Conservation (phyloP, 2,888 invertebrate species). For the Seira ritae region DNA sequence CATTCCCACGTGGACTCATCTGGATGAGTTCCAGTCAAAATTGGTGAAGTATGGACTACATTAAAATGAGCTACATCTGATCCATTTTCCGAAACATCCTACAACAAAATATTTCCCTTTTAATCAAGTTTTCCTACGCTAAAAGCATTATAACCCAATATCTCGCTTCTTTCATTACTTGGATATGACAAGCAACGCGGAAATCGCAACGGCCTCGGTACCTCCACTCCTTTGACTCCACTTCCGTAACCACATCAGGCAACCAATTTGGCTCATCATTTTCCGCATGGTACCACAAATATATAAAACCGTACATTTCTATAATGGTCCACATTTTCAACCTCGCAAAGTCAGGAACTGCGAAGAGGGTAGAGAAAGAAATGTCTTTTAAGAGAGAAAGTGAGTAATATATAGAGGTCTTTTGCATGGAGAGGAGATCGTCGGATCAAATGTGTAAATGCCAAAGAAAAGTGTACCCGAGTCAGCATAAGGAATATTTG, state of each 20-base stretch:
- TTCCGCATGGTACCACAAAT: constrained; percentile 90
- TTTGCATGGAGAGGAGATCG: too few relatives aligned
- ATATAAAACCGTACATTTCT: constrained; percentile 86
- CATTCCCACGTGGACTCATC: constrained; percentile 51
- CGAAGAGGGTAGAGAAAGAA: constrained; percentile 6
- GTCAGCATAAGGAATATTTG: constrained; percentile 84
- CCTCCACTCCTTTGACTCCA: constrained; percentile 79
- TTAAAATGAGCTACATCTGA: constrained; percentile 89
- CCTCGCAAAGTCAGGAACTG: constrained; percentile 84
- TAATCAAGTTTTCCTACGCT: neutral
- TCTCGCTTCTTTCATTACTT: constrained; percentile 77
- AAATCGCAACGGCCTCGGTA: constrained; percentile 89
- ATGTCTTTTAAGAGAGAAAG: neutral
- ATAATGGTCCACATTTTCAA: constrained; percentile 83
- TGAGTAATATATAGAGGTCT: neutral
- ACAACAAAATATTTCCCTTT: constrained; percentile 8
- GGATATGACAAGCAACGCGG: constrained; percentile 85
- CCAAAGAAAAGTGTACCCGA: constrained; percentile 77
- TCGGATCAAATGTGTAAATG: neutral
- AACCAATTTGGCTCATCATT: constrained; percentile 83
- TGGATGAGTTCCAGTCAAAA: constrained; percentile 54
- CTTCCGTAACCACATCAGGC: constrained; percentile 79
- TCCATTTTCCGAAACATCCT: constrained; percentile 95
- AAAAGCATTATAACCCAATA: neutral
- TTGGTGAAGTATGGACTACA: constrained; percentile 80